phyloP scores from a whole-genome alignment of 2,113 vertebrate genomes.

The Panthera leo region DNA sequence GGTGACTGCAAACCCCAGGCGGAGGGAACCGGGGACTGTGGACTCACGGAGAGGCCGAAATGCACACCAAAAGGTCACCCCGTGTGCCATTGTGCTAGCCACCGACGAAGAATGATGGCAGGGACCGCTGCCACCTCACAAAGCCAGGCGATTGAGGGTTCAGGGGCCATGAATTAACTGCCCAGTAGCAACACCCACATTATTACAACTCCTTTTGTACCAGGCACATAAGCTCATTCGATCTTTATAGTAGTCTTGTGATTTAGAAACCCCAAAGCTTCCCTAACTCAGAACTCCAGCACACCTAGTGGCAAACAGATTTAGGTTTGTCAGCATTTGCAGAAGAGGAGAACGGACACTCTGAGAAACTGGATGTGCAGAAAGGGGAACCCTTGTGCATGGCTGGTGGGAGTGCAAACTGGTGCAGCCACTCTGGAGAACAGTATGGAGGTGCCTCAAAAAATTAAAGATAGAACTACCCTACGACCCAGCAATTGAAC shows the following conservation, averaged over 20 bases:
- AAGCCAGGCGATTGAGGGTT: background rate
- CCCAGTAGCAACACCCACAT: background rate
- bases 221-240: background rate
- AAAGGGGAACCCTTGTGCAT: too few relatives aligned
- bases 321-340: background rate
- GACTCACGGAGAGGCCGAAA: fast-evolving
- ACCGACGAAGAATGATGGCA: background rate
- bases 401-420: too few relatives aligned
- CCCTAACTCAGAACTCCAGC: background rate
- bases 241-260: background rate
- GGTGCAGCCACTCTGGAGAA: too few relatives aligned
- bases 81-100: background rate
- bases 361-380: background rate
- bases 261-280: background rate
- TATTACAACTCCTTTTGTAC: background rate
- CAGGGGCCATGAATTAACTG: background rate
- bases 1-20: background rate
- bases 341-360: background rate
- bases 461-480: too few relatives aligned
- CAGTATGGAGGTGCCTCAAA: too few relatives aligned
- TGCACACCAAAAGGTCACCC: fast-evolving
- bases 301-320: background rate
- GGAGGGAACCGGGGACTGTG: fast-evolving
- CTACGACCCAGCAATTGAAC: too few relatives aligned
- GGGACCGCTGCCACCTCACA: too few relatives aligned